phyloP scores from a whole-genome alignment of 2,113 vertebrate species.

The Macquaria ambigua region DNA sequence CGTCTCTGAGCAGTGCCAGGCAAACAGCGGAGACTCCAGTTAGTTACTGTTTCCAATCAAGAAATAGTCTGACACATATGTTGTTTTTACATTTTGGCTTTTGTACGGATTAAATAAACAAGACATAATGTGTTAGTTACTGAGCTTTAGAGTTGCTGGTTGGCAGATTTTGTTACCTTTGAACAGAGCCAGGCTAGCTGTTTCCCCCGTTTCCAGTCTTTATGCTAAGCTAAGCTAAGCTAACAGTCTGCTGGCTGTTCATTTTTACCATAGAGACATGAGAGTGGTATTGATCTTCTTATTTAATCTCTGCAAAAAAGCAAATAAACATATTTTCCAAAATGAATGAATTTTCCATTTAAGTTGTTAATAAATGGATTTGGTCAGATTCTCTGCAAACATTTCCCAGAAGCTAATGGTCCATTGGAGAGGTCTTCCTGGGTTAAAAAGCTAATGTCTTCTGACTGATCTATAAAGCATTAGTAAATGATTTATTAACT shows the following conservation, averaged over 20 bases:
- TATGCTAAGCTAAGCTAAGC: too few species aligned
- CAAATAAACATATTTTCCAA: too few species aligned
- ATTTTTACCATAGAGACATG: neutral
- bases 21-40: neutral
- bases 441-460: neutral
- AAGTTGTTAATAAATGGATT: neutral
- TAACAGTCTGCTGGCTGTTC: too few species aligned
- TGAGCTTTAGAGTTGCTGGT: too few species aligned
- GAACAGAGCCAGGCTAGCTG: too few species aligned
- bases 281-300: neutral
- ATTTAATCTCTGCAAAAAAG: neutral
- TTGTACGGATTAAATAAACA: too few species aligned
- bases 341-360: neutral
- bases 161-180: too few species aligned
- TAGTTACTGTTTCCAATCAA: neutral
- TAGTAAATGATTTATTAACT: neutral
- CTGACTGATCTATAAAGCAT: neutral
- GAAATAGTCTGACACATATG: neutral
- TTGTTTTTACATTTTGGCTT: neutral
- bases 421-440: too few species aligned
- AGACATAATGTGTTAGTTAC: too few species aligned
- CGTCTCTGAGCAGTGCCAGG: neutral
- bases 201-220: neutral
- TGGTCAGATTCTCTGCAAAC: neutral
- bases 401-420: neutral